Base-by-base conservation (phyloP, 2,888 invertebrate species). In the Electrophaes corylata region DNA sequence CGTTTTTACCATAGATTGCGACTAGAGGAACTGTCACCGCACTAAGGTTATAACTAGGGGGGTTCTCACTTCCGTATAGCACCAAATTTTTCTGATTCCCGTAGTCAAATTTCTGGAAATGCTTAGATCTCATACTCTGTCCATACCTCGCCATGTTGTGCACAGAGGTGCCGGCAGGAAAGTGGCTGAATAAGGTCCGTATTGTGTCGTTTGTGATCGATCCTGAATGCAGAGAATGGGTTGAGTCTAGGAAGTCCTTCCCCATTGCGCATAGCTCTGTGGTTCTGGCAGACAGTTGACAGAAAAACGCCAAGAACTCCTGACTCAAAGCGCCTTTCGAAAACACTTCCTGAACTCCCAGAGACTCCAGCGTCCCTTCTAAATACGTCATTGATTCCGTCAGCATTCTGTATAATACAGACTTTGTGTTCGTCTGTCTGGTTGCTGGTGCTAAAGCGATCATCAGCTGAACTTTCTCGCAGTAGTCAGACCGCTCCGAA, bases 401-500 rank as follows among this genome's bases (percentile, higher is more conserved):
- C 0, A 82, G 0, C 0, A 60, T 12, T 46, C 77, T 74, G 26
- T 76, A 79, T 0, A 67, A 19, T 0, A 65, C 16, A 0, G 84
- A 79, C 57, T 83, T 82, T 65, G 94, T 73, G 71, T 92, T 71
- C 46, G 88, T 75, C 81, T 93, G 82, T 4, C 87, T 79, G 0
- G 83, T 46, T 0, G 95, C 93, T 0, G 96, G 96, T 0, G 95
- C 95, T 51, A 96, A 68, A 0, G 92, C 93, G 57, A 94, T 93
- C 79, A 94, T 89, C 0, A 93, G 77, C 4, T 91, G 84, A 0
- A 94, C 91, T 79, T 95, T 95, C 0, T 90, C 77, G 78, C 95
- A 94, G 65, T 94, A 95, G 14, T 92, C 93, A 0, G 95, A 94
- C 45, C 83, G 81, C 66, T 93, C 92, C 0, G 94, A 93, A 47